phyloP scores from a whole-genome alignment of 2,888 invertebrate species.

The Ecliptopera silaceata region DNA sequence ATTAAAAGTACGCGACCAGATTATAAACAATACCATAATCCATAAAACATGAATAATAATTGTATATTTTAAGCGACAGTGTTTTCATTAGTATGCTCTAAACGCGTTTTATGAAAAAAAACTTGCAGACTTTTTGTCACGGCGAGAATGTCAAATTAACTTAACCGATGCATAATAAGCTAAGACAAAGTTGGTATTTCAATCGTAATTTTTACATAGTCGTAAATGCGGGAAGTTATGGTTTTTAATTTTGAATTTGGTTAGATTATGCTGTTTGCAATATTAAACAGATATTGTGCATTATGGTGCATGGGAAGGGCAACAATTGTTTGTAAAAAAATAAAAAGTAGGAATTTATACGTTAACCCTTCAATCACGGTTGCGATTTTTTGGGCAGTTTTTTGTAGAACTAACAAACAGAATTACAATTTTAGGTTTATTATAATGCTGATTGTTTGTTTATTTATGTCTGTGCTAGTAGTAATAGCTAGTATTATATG shows the following conservation, averaged over 20 bases:
- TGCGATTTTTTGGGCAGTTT: too few relatives aligned
- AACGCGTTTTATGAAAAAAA: constrained; percentile 38
- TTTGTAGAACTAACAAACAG: background rate
- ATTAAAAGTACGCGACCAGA: constrained; percentile 39
- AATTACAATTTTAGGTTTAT: too few relatives aligned
- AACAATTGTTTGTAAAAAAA: constrained; percentile 4
- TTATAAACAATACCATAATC: constrained; percentile 38
- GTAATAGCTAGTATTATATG: background rate
- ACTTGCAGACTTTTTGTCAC: constrained; percentile 42
- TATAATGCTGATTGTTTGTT: background rate
- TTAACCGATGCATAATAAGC: constrained; percentile 39
- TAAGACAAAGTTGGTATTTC: constrained; percentile 26
- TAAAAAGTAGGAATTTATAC: too few relatives aligned
- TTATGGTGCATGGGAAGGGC: constrained; percentile 9
- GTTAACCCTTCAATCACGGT: background rate
- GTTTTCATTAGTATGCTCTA: constrained; percentile 41
- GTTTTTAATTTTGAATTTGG: constrained; percentile 25
- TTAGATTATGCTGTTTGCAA: background rate
- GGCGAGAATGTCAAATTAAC: constrained; percentile 45
- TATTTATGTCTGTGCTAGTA: background rate
- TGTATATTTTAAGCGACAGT: constrained; percentile 34
- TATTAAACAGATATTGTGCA: constrained; percentile 8
- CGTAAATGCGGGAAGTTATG: constrained; percentile 25
- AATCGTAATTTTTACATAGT: constrained; percentile 25
- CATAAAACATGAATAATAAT: constrained; percentile 39